These are phyloP conservation scores for Tortricodes alternella DNA, from an alignment of 2,888 invertebrate species.

Conservation along the genomic window DNA sequence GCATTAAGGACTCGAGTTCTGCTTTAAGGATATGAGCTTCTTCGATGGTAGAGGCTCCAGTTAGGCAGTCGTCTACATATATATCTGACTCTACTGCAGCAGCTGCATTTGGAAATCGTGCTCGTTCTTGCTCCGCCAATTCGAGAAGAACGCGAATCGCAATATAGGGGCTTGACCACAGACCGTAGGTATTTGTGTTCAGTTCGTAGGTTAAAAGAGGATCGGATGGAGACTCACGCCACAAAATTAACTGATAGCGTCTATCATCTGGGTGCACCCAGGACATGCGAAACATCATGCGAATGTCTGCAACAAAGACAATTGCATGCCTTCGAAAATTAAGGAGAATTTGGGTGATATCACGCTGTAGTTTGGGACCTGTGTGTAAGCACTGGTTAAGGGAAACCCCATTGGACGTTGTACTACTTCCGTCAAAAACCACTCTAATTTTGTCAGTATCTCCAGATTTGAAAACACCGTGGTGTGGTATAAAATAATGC, in stretches of 20 bases:
- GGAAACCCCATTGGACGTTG: neutral
- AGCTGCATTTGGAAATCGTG: neutral
- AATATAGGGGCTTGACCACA: neutral
- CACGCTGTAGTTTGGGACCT: constrained; percentile 10
- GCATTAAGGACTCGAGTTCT: neutral
- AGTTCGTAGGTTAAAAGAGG: constrained; percentile 7
- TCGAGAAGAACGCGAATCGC: neutral
- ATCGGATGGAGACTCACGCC: constrained; percentile 1
- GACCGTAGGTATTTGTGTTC: constrained; percentile 1
- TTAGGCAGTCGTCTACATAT: neutral
- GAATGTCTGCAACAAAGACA: constrained; percentile 17
- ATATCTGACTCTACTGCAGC: neutral
- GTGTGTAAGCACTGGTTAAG: constrained; percentile 11
- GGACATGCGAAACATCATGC: constrained; percentile 21
- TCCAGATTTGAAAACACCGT: neutral
- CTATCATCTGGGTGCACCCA: constrained; percentile 8
- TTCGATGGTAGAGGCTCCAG: neutral
- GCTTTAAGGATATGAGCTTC: neutral
- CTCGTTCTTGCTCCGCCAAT: neutral
- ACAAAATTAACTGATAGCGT: constrained; percentile 11
- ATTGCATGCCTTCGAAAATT: constrained; percentile 5
- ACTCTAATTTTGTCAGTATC: neutral
- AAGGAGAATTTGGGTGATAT: neutral
- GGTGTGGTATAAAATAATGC: neutral
- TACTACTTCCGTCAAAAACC: neutral